phyloP scores from a whole-genome alignment of 2,888 invertebrate genomes.

The Lamellibrachia satsuma region DNA sequence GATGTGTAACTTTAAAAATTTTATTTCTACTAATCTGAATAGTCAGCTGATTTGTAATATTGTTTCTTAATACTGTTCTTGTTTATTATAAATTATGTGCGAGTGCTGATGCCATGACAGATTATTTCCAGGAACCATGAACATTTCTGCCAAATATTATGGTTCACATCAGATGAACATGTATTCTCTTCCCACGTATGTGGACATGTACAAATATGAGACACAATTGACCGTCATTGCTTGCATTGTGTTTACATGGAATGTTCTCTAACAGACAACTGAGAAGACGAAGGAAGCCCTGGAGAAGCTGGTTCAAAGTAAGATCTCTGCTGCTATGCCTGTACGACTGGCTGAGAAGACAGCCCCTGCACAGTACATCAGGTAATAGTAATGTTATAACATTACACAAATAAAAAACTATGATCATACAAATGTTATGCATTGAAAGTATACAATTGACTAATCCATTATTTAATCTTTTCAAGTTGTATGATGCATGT shows the following conservation, averaged over 20 bases:
- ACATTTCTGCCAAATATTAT: background rate
- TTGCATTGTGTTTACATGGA: constrained; percentile 1
- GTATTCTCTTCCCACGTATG: background rate
- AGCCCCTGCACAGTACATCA: constrained; percentile 93
- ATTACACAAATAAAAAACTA: too few relatives aligned
- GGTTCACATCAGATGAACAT: background rate
- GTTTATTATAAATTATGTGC: too few relatives aligned
- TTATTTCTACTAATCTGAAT: too few relatives aligned
- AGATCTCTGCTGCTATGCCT: constrained; percentile 96
- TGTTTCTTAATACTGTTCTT: too few relatives aligned
- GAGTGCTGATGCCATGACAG: too few relatives aligned
- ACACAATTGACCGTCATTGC: background rate
- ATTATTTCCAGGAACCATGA: too few relatives aligned
- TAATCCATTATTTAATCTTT: too few relatives aligned
- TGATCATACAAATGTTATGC: too few relatives aligned
- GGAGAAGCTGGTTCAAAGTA: constrained; percentile 79
- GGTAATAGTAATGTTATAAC: constrained; percentile 64
- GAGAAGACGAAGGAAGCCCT: constrained; percentile 88
- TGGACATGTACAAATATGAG: background rate
- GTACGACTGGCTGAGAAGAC: constrained; percentile 93
- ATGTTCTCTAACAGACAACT: constrained; percentile 70
- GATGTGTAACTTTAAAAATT: background rate
- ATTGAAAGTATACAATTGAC: too few relatives aligned
- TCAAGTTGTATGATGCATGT: too few relatives aligned
- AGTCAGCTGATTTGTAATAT: too few relatives aligned